Evolutionary conservation across 2,888 invertebrate species (phyloP).

Genomic region (Habroteleia sp.): DNA sequence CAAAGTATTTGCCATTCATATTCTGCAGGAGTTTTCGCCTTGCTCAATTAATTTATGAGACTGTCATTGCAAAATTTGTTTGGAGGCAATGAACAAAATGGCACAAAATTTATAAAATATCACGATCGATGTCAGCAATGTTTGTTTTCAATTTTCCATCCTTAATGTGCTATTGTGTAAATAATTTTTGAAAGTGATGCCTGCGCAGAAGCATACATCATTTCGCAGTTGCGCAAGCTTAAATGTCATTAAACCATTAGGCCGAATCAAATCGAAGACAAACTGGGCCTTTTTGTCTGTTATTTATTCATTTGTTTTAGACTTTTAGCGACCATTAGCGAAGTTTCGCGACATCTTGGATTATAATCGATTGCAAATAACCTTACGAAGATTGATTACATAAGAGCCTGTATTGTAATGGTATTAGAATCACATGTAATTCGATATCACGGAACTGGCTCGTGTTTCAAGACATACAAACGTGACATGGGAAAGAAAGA

Average conservation of each 20-base stretch:
- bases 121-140: conserved; percentile 12
- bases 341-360: background rate
- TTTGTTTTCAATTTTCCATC: conserved; percentile 18
- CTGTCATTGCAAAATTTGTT: conserved; percentile 26
- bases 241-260: conserved; percentile 33
- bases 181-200: conserved; percentile 13
- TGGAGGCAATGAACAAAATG: background rate
- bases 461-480: conserved; percentile 50
- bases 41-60: background rate
- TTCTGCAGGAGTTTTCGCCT: no score
- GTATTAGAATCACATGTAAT: conserved; percentile 52
- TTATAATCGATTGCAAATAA: conserved; percentile 31
- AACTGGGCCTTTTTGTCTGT: conserved; percentile 5
- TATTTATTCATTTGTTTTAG: background rate
- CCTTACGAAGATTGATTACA: conserved; percentile 33
- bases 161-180: conserved; percentile 29
- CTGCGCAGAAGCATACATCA: conserved; percentile 13
- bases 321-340: background rate
- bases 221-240: conserved; percentile 11
- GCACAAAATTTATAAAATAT: conserved; percentile 1
- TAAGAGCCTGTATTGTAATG: conserved; percentile 33
- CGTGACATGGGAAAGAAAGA: conserved; percentile 55
- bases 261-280: background rate
- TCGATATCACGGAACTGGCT: conserved; percentile 57
- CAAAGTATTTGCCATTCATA: no score